Evolutionary conservation across 2,797 vertebrate species (phyloP), one percentile per base, ranked within the genome.

Genomic region (Numenius phaeopus): DNA sequence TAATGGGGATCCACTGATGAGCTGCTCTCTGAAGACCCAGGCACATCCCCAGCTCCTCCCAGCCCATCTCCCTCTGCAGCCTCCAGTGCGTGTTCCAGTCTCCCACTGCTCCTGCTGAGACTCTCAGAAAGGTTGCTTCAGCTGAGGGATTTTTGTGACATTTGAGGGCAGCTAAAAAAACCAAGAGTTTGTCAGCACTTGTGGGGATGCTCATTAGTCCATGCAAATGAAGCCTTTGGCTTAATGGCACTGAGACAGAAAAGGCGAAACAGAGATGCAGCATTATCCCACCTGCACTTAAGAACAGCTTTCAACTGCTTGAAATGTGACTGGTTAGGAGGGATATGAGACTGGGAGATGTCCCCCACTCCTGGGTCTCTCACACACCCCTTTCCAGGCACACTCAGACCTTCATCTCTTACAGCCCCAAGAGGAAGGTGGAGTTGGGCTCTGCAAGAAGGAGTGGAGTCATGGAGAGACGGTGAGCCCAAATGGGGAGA

Each of bases 81-180:
- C 46, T 58, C 21, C 40, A 32, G 42, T 5, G 2, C 0, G 1
- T 23, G 47, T 2, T 75, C 44, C 30, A 20, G 12, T 12, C 55
- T 85, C 73, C 46, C 42, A 5, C 34, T 64, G 64, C 72, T 95
- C 83, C 61, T 57, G 64, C 32, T 49, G 72, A 91, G 72, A 59
- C 58, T 11, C 61, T 71, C 57, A 7, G 27, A 47, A 59, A 70
- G 16, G 17, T 65, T 72, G 27, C 47, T 77, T 84, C 55, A 49
- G 47, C 58, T 26, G 59, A 2, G 3, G 49, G 64, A 8, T 42
- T 95, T 67, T 19, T 24, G 54, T 61, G 72, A 11, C 65, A 47
- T 88, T 70, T 40, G 21, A 50, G 40, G 46, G 39, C 15, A 67
- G 22, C 65, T 85, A 79, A 30, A 55, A 72, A 34, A 69, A 80